Conservation (phyloP, 2,797 vertebrate genomes). For the Vireo griseus region DNA sequence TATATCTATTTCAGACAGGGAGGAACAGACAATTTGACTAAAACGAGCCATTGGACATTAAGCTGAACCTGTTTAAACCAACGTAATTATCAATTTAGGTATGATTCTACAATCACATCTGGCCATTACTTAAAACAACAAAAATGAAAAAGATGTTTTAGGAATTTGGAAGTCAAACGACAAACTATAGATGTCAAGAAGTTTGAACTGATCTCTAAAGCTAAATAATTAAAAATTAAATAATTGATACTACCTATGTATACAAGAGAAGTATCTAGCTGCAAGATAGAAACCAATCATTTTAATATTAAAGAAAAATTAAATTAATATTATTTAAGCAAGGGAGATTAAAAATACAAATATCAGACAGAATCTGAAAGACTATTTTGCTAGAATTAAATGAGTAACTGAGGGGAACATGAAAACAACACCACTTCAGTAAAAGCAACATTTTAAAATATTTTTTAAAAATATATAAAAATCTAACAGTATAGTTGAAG, state of each 20-base stretch:
- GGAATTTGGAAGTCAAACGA: not conserved
- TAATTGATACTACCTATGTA: not conserved
- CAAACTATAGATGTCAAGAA: not conserved
- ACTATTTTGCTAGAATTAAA: not conserved
- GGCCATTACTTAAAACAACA: not conserved
- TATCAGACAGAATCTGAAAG: not conserved
- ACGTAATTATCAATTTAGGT: not conserved
- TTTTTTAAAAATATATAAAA: not conserved
- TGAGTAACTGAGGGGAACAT: not conserved
- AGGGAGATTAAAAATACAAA: not conserved
- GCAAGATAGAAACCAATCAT: not conserved
- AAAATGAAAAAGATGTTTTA: not conserved
- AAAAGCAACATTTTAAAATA: not conserved
- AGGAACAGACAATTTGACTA: not conserved
- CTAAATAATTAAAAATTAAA: not conserved
- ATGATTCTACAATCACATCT: not conserved
- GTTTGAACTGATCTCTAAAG: not conserved
- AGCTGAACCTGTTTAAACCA: not conserved
- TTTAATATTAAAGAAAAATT: not conserved
- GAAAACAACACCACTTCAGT: not conserved
- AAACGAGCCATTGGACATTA: not conserved
- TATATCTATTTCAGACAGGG: not conserved
- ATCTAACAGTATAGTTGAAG: not conserved
- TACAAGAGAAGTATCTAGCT: not conserved
- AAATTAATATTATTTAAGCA: not conserved